A percentile compares a stretch with the other conserved stretches of the same genome.
Evolutionary conservation across 2,113 vertebrate species (phyloP).

Genomic region (Xiphophorus hellerii): DNA sequence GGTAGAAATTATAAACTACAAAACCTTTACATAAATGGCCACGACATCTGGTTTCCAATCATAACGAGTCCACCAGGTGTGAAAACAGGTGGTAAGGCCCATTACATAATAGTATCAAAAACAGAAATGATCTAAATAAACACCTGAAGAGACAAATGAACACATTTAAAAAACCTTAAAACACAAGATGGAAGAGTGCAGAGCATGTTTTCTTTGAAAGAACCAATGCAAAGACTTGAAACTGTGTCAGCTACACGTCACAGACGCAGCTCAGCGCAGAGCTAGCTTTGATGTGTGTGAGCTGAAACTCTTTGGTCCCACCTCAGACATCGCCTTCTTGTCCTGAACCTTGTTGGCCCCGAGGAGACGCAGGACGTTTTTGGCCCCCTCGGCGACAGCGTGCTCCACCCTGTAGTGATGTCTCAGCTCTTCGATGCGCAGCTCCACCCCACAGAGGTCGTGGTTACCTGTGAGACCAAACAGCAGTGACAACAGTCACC

Average conservation of each 20-base stretch:
- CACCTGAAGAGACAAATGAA: not conserved
- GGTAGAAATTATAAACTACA: no score
- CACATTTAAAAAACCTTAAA: no score
- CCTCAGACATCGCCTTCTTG: slow-evolving; percentile 86
- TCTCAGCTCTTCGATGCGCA: slow-evolving; percentile 89
- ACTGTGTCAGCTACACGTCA: no score
- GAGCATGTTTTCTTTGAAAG: no score
- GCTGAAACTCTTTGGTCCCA: slow-evolving; percentile 28
- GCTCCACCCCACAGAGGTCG: slow-evolving; percentile 85
- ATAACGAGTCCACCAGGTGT: no score
- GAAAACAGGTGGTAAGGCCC: not conserved
- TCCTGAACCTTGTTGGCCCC: slow-evolving; percentile 87
- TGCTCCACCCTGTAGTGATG: slow-evolving; percentile 92
- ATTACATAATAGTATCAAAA: not conserved
- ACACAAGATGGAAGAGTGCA: no score
- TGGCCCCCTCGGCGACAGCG: slow-evolving; percentile 89
- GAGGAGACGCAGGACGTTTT: slow-evolving; percentile 87
- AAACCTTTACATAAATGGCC: no score
- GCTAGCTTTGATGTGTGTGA: no score
- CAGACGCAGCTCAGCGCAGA: no score
- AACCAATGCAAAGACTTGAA: no score
- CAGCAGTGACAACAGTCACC: not conserved
- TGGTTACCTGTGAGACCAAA: slow-evolving; percentile 76
- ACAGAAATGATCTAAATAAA: not conserved
- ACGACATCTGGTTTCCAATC: no score